phyloP scores from a whole-genome alignment of 2,888 invertebrate genomes.

The Volucella zonaria region DNA sequence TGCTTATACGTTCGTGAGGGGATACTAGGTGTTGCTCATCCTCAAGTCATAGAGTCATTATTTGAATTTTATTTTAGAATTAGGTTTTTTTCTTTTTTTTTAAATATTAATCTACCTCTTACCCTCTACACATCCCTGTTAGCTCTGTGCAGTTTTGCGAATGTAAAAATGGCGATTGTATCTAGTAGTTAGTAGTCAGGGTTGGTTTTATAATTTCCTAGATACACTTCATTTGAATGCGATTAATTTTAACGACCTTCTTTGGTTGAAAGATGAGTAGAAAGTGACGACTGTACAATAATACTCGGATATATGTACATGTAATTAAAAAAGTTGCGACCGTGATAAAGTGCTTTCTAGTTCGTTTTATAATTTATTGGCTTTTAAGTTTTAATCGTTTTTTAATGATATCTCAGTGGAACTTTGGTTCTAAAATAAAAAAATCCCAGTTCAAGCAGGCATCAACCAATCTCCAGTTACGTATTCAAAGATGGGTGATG shows the following conservation, averaged over 20 bases:
- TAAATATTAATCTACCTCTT: not conserved
- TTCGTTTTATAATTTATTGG: too few species aligned
- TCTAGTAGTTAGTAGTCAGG: not conserved
- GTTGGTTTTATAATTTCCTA: not conserved
- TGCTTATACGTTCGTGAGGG: constrained; percentile 11
- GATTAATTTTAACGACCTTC: not conserved
- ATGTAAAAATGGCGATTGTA: not conserved
- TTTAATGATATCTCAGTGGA: too few species aligned
- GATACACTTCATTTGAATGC: not conserved
- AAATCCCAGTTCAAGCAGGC: too few species aligned
- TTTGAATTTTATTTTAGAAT: constrained; percentile 19
- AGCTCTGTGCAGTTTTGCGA: not conserved
- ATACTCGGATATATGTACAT: too few species aligned
- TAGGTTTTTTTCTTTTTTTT: not conserved
- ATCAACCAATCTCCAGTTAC: too few species aligned
- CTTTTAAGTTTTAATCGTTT: too few species aligned
- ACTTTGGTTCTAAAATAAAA: too few species aligned
- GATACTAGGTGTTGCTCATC: constrained; percentile 15
- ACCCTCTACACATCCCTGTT: too few species aligned
- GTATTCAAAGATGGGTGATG: too few species aligned
- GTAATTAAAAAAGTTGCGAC: too few species aligned
- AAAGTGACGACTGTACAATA: too few species aligned
- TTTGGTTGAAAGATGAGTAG: not conserved
- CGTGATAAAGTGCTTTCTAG: too few species aligned
- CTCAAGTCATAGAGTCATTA: constrained; percentile 8